Evolutionary conservation across 2,888 invertebrate species (phyloP).

Genomic region (Steinernema carpocapsae): DNA sequence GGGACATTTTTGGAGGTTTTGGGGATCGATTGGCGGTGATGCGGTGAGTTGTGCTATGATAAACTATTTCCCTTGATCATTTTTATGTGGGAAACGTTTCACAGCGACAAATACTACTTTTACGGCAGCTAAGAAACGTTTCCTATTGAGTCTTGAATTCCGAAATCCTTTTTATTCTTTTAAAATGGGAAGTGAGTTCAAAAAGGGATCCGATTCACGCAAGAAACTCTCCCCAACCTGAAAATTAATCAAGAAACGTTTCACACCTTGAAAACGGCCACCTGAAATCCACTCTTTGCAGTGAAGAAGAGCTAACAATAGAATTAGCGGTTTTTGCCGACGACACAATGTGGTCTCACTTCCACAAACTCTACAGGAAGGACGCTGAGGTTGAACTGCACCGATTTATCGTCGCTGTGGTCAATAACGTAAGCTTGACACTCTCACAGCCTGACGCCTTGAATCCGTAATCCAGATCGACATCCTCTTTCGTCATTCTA

Average conservation of each 20-base stretch:
- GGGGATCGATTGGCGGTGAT: conserved; percentile 38
- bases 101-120: too few species aligned
- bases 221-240: too few species aligned
- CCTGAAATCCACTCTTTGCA: too few species aligned
- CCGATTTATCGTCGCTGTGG: conserved; percentile 63
- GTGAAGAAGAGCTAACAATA: conserved; percentile 49
- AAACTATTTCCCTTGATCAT: too few species aligned
- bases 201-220: too few species aligned
- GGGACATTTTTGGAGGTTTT: conserved; percentile 20
- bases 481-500: conserved; percentile 58
- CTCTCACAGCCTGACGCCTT: not conserved
- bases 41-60: conserved; percentile 33
- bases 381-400: conserved; percentile 59
- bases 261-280: too few species aligned
- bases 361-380: conserved; percentile 52
- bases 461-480: conserved; percentile 56
- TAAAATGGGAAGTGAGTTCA: too few species aligned
- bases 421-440: conserved; percentile 58
- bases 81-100: too few species aligned
- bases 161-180: too few species aligned
- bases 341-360: conserved; percentile 64
- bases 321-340: conserved; percentile 65
- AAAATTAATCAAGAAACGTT: too few species aligned
- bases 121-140: too few species aligned
- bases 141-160: too few species aligned